A percentile compares a stretch with the other conserved stretches of the same genome.
Conservation (phyloP, 2,113 vertebrate genomes). For the Dicrurus megarhynchus region DNA sequence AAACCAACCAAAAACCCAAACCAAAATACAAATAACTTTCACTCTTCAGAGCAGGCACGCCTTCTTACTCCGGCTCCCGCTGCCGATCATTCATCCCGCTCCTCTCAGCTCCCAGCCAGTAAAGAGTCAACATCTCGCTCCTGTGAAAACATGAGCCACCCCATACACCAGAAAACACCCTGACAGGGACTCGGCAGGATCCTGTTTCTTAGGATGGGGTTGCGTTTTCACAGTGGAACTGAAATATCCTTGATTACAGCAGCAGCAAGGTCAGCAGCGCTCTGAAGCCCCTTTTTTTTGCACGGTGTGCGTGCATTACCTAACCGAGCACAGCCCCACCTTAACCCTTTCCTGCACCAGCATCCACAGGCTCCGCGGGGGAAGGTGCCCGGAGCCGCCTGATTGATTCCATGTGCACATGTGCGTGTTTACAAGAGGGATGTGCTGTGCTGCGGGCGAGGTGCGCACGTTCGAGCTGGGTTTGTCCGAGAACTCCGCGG, state of each 20-base stretch:
- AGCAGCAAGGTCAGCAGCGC: constrained; percentile 4
- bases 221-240: not conserved
- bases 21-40: constrained; percentile 62
- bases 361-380: not conserved
- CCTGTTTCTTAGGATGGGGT: not conserved
- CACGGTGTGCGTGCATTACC: not conserved
- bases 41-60: constrained; percentile 47
- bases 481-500: not conserved
- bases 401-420: not conserved
- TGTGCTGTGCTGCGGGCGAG: constrained; percentile 13
- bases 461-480: not conserved
- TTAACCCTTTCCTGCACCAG: constrained; percentile 10
- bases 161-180: not conserved
- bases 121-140: constrained; percentile 27
- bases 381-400: not conserved
- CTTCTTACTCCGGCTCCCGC: constrained; percentile 53
- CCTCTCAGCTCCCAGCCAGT: constrained; percentile 17
- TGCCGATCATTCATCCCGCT: constrained; percentile 50
- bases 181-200: not conserved
- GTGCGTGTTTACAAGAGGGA: constrained; percentile 1
- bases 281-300: not conserved
- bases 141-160: constrained; percentile 11
- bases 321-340: not conserved
- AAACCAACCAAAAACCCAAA: not conserved
- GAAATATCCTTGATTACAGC: not conserved